Evolutionary conservation across 2,888 invertebrate genomes (phyloP).

Genomic region (Spilarctia lutea): DNA sequence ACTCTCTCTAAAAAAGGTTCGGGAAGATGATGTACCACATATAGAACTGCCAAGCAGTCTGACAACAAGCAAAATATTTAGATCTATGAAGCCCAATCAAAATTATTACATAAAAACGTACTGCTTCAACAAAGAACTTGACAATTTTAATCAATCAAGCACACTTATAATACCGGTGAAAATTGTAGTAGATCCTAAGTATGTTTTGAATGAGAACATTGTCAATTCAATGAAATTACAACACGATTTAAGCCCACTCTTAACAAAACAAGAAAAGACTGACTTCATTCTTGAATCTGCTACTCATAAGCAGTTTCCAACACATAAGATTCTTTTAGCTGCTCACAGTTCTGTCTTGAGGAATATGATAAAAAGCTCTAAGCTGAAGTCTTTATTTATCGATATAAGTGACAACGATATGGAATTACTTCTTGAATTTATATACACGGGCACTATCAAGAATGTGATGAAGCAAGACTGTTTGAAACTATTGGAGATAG

Average conservation of each 20-base stretch:
- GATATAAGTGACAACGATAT: slow-evolving; percentile 69
- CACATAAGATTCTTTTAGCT: slow-evolving; percentile 71
- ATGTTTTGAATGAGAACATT: slow-evolving; percentile 55
- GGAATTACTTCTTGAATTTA: slow-evolving; percentile 69
- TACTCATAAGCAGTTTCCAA: slow-evolving; percentile 60
- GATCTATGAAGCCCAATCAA: slow-evolving; percentile 60
- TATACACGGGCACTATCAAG: slow-evolving; percentile 72
- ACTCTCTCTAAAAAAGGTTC: slow-evolving; percentile 33
- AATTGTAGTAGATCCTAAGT: slow-evolving; percentile 60
- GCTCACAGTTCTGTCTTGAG: slow-evolving; percentile 70
- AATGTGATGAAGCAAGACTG: slow-evolving; percentile 65
- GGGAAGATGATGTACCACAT: slow-evolving; percentile 37
- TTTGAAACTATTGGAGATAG: slow-evolving; percentile 64
- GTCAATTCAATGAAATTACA: slow-evolving; percentile 67
- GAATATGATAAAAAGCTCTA: slow-evolving; percentile 58
- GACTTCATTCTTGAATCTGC: slow-evolving; percentile 69
- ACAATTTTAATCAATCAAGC: slow-evolving; percentile 44
- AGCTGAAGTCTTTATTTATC: slow-evolving; percentile 52
- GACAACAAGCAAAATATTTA: slow-evolving; percentile 55
- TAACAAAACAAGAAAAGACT: slow-evolving; percentile 61
- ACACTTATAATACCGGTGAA: slow-evolving; percentile 67
- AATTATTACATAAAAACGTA: slow-evolving; percentile 69
- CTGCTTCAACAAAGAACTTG: slow-evolving; percentile 56
- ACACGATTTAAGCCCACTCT: slow-evolving; percentile 61
- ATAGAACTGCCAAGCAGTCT: slow-evolving; percentile 47